A percentile compares a stretch with the other conserved stretches of the same genome.
phyloP scores from a whole-genome alignment of 2,888 invertebrate species.

The Sicus ferrugineus region DNA sequence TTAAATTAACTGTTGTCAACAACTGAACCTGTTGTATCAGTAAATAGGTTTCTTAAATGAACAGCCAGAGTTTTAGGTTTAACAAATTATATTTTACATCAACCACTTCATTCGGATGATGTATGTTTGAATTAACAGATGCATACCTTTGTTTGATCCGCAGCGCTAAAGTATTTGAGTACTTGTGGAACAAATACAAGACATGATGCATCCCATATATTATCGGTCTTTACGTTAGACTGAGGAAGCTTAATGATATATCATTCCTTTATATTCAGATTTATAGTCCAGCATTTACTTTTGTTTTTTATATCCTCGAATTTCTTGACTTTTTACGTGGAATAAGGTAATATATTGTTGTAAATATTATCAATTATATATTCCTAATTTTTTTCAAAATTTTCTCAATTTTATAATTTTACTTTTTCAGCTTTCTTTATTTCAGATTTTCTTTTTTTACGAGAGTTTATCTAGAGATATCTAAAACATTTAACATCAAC shows the following conservation, averaged over 20 bases:
- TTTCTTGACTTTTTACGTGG: constrained; percentile 24
- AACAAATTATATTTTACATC: no score
- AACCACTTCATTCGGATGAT: no score
- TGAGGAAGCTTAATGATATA: constrained; percentile 4
- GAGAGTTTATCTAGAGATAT: background rate
- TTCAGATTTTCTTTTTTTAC: constrained; percentile 49
- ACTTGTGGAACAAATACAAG: no score
- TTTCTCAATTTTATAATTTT: constrained; percentile 42
- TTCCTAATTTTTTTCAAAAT: constrained; percentile 24
- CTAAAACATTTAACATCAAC: constrained; percentile 42
- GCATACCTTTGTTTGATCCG: no score
- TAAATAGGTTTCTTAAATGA: no score
- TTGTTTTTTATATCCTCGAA: background rate
- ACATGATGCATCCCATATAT: no score
- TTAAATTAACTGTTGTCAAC: no score
- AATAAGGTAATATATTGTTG: constrained; percentile 38
- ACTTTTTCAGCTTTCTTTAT: constrained; percentile 56
- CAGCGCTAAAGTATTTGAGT: no score
- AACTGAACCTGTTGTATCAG: no score
- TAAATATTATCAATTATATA: constrained; percentile 31
- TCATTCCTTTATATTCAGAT: background rate
- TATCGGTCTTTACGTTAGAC: no score
- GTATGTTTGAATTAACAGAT: no score
- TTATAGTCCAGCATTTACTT: background rate
- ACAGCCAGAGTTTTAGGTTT: no score